These are phyloP conservation scores for Prinia subflava DNA, from an alignment of 2,113 vertebrate genomes.

Conservation along the genomic window DNA sequence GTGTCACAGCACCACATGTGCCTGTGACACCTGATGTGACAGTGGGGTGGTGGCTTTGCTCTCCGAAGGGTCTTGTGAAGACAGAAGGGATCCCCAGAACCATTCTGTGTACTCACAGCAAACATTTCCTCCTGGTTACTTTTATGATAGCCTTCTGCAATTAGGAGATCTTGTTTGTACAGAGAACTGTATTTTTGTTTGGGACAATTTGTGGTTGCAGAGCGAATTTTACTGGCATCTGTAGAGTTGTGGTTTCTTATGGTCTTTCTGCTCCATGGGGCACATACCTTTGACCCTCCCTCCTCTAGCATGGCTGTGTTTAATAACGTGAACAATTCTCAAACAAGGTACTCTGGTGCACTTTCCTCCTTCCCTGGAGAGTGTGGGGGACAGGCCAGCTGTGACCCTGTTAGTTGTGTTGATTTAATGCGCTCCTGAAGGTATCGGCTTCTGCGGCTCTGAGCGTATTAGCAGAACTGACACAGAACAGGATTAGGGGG, in stretches of 20 bases:
- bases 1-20: accelerated
- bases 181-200: neutral
- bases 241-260: neutral
- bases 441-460: neutral
- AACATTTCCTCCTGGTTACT: neutral
- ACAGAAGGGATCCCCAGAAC: neutral
- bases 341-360: neutral
- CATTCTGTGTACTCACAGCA: neutral
- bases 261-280: neutral
- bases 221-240: neutral
- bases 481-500: neutral
- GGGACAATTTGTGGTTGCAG: neutral
- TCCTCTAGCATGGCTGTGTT: neutral
- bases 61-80: neutral
- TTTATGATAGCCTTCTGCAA: neutral
- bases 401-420: neutral
- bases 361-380: neutral
- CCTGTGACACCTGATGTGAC: neutral
- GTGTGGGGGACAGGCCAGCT: neutral
- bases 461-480: neutral
- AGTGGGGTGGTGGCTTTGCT: neutral
- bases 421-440: neutral
- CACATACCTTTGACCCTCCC: neutral
- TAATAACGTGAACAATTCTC: neutral
- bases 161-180: neutral